Conservation (phyloP, 2,797 vertebrate species). For the Okamejei kenojei region DNA sequence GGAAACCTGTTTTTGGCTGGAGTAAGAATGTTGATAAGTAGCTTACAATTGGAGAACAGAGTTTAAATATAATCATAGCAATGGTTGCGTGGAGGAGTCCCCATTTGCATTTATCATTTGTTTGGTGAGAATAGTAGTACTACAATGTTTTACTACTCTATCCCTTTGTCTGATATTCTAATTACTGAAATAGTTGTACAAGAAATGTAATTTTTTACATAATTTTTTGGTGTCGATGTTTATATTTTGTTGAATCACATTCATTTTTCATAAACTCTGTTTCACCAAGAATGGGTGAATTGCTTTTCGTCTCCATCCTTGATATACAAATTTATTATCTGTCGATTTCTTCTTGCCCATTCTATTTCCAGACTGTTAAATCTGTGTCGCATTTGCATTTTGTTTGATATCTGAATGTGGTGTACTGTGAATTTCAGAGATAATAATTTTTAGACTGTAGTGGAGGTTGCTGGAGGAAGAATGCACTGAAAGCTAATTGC, state of each 20-base stretch:
- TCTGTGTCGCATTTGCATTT: not conserved
- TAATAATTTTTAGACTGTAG: not conserved
- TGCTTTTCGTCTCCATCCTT: not conserved
- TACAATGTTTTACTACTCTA: not conserved
- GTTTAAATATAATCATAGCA: not conserved
- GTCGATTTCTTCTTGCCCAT: not conserved
- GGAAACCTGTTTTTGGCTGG: not conserved
- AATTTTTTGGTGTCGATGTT: not conserved
- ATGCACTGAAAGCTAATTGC: not conserved
- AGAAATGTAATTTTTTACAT: not conserved
- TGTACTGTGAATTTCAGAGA: conserved; percentile 14
- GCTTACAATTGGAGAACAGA: not conserved
- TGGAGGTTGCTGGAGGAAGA: not conserved
- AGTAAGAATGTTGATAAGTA: not conserved
- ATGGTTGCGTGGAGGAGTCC: not conserved
- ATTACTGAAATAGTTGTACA: not conserved
- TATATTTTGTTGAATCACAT: not conserved
- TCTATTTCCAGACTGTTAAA: not conserved
- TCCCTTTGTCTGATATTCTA: not conserved
- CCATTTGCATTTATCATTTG: not conserved
- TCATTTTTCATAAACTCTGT: not conserved
- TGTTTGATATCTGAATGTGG: not conserved
- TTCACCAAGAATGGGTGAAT: not conserved
- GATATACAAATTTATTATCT: not conserved
- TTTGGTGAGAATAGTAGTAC: not conserved